Conservation (phyloP, 2,888 invertebrate species). For the Gnatocerus cornutus region DNA sequence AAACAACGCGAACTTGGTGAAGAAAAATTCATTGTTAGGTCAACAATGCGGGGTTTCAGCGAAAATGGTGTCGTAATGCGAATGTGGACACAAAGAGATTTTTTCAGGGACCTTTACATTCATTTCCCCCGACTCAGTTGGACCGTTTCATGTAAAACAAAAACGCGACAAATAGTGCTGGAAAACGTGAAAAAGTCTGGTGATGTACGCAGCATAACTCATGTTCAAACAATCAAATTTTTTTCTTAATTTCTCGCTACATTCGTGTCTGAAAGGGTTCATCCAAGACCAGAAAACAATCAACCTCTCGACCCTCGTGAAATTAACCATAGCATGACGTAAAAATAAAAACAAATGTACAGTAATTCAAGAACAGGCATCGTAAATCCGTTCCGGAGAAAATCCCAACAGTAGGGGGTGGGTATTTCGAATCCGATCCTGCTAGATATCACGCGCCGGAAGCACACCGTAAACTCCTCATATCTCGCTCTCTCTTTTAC, state of each 20-base stretch:
- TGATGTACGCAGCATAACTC: too few relatives aligned
- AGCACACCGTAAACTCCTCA: constrained; percentile 18
- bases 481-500: constrained; percentile 11
- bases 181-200: too few relatives aligned
- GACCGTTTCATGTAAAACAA: background rate
- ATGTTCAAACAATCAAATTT: too few relatives aligned
- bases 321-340: constrained; percentile 26
- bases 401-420: constrained; percentile 42
- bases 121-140: background rate
- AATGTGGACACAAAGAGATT: background rate
- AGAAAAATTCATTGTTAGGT: constrained; percentile 18
- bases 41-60: constrained; percentile 17
- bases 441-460: constrained; percentile 42
- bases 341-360: constrained; percentile 38
- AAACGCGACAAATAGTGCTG: too few relatives aligned
- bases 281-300: background rate
- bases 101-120: background rate
- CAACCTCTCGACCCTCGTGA: constrained; percentile 1
- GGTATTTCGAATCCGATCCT: constrained; percentile 36
- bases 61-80: background rate
- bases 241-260: too few relatives aligned
- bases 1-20: constrained; percentile 7
- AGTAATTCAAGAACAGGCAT: constrained; percentile 42
- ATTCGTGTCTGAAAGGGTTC: too few relatives aligned
- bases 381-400: constrained; percentile 45